These are phyloP conservation scores for Oreochromis spilurus DNA, from an alignment of 2,113 vertebrate species.

Conservation along the genomic window DNA sequence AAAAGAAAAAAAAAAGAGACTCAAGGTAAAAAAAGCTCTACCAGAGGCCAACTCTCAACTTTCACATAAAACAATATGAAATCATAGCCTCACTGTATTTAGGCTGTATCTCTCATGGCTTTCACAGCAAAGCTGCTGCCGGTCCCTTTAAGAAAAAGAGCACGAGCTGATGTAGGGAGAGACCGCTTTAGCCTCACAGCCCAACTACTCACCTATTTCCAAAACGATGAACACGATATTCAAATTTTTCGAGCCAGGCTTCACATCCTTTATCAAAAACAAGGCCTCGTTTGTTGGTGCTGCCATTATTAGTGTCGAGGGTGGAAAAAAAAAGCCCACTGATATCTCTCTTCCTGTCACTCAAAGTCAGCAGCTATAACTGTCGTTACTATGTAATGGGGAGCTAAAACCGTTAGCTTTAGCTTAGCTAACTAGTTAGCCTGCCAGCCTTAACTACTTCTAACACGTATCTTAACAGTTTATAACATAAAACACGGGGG, in stretches of 20 bases:
- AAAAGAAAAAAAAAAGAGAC: too few relatives aligned
- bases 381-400: neutral
- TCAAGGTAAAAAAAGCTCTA: neutral
- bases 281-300: conserved; percentile 78
- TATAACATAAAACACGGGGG: neutral
- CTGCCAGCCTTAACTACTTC: neutral
- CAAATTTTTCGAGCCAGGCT: conserved; percentile 94
- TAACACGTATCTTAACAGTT: neutral
- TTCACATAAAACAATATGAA: neutral
- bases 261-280: conserved; percentile 94
- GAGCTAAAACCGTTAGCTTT: conserved; percentile 7
- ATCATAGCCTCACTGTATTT: neutral
- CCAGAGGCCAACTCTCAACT: neutral
- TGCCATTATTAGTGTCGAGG: conserved; percentile 61
- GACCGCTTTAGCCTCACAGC: neutral
- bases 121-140: neutral
- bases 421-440: conserved; percentile 9
- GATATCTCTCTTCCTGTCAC: neutral
- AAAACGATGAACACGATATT: conserved; percentile 99
- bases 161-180: neutral
- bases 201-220: conserved; percentile 93
- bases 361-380: neutral
- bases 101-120: neutral
- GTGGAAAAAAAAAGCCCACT: neutral
- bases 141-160: conserved; percentile 54